phyloP scores from a whole-genome alignment of 2,888 invertebrate species.

The Eupithecia exiguata region DNA sequence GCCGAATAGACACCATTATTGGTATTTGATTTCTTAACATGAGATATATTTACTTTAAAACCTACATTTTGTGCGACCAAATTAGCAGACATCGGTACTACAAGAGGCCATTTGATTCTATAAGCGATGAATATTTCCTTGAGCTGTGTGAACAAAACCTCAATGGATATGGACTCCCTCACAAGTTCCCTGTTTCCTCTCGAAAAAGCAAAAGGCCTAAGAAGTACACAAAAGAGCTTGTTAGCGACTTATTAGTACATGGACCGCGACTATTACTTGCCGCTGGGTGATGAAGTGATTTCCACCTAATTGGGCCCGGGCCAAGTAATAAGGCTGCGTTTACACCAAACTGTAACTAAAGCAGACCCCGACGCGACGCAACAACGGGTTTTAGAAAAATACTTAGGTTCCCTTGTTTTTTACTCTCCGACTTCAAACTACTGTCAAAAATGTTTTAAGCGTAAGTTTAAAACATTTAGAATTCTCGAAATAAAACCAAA shows the following conservation, averaged over 20 bases:
- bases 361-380: no score
- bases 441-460: no score
- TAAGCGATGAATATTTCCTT: neutral
- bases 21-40: neutral
- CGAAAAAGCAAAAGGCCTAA: constrained; percentile 13
- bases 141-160: neutral
- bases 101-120: neutral
- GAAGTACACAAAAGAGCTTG: constrained; percentile 48
- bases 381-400: no score
- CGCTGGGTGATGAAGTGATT: constrained; percentile 57
- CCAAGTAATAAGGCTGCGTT: constrained; percentile 36
- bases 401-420: no score
- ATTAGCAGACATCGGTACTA: no score
- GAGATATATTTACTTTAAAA: no score
- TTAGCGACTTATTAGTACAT: constrained; percentile 50
- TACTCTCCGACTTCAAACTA: no score
- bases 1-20: neutral
- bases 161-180: neutral
- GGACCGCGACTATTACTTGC: constrained; percentile 45
- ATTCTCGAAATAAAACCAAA: no score
- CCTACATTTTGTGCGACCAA: no score
- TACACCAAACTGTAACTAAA: constrained; percentile 46
- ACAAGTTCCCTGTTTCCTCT: neutral
- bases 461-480: no score
- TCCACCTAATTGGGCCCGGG: constrained; percentile 57